Conservation (phyloP, 92 coral and sea anemone genomes). For the Porites lobata region DNA sequence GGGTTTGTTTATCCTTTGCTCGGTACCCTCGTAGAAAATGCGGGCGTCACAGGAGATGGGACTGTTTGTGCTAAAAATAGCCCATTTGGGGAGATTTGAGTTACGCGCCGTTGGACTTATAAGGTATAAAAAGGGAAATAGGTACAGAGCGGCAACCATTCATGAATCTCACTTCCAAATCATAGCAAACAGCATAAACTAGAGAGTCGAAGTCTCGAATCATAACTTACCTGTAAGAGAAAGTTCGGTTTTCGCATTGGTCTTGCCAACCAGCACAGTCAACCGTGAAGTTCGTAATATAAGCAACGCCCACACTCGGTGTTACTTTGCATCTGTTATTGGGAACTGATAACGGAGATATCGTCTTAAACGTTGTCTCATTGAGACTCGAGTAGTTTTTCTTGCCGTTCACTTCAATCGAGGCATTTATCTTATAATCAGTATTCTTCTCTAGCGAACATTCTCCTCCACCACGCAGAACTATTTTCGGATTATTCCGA, state of each 20-base stretch:
- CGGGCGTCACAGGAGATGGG: too few species aligned
- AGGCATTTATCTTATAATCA: conserved; percentile 1
- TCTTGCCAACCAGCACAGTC: conserved; percentile 59
- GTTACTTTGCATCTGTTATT: conserved; percentile 33
- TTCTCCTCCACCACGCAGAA: conserved; percentile 15
- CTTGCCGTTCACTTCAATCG: neutral
- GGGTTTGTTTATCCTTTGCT: too few species aligned
- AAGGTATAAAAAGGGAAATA: too few species aligned
- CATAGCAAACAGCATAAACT: neutral
- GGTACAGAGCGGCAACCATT: too few species aligned
- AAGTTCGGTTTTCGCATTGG: conserved; percentile 55
- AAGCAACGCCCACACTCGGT: conserved; percentile 65
- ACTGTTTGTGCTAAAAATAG: too few species aligned
- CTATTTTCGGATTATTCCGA: conserved; percentile 68
- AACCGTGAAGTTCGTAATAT: conserved; percentile 53
- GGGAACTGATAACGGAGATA: neutral
- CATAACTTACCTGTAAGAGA: conserved; percentile 58
- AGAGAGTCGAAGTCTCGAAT: neutral
- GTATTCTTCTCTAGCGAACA: conserved; percentile 14
- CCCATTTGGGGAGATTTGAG: too few species aligned
- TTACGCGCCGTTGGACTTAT: too few species aligned
- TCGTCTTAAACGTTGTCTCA: neutral
- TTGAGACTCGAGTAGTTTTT: neutral
- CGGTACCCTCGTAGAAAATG: too few species aligned
- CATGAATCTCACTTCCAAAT: neutral